Percentiles rank a stretch among this genome's conserved stretches.
phyloP scores from a whole-genome alignment of 2,113 vertebrate species.

The Antigone vipio region DNA sequence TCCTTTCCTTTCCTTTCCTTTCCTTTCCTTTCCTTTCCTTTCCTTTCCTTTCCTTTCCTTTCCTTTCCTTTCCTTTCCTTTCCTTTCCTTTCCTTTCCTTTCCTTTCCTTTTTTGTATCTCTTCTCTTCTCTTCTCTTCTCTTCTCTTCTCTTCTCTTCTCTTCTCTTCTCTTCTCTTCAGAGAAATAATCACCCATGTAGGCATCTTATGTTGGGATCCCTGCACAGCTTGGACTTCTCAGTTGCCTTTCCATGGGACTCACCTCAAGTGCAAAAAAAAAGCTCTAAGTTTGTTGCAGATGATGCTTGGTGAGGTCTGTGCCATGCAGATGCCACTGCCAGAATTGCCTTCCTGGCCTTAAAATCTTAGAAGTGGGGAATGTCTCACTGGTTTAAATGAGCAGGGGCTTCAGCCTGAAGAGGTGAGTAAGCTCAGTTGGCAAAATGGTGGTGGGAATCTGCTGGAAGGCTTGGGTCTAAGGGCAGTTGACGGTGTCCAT shows the following conservation, averaged over 20 bases:
- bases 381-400: not conserved
- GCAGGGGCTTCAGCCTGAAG: not conserved
- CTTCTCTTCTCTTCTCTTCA: not conserved
- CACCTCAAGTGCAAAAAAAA: not conserved
- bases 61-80: no score
- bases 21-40: no score
- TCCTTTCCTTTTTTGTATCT: no score
- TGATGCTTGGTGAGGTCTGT: not conserved
- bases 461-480: not conserved
- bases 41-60: not conserved
- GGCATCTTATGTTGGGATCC: not conserved
- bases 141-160: no score
- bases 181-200: not conserved
- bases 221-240: not conserved
- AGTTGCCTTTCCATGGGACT: not conserved
- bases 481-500: not conserved
- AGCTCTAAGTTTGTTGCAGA: not conserved
- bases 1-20: no score
- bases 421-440: not conserved
- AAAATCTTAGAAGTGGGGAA: not conserved
- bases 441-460: not conserved
- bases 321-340: not conserved
- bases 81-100: no score
- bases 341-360: not conserved
- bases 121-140: not conserved